A percentile compares a stretch with the other conserved stretches of the same genome.
Evolutionary conservation across 2,113 vertebrate genomes (phyloP).

Genomic region (Festucalex cinctus): DNA sequence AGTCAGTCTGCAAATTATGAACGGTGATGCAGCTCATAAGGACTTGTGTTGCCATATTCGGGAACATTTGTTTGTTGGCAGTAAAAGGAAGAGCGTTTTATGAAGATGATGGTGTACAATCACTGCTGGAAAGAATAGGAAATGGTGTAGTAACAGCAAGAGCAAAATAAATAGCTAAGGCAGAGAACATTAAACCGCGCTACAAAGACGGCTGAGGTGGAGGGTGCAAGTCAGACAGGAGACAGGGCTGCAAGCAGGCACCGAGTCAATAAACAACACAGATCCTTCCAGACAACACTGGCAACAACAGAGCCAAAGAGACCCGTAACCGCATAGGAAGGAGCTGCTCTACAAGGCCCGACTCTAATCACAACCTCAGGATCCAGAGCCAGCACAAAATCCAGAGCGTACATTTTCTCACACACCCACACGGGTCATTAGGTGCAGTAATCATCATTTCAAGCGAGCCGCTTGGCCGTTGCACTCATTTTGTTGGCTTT

Average conservation of each 20-base stretch:
- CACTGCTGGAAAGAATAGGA: slow-evolving; percentile 19
- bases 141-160: slow-evolving; percentile 5
- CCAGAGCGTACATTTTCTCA: slow-evolving; percentile 3
- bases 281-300: slow-evolving; percentile 38
- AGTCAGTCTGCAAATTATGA: too few relatives aligned
- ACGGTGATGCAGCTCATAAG: not conserved
- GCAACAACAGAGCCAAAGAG: slow-evolving; percentile 20
- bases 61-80: slow-evolving; percentile 1
- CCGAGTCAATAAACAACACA: slow-evolving; percentile 53
- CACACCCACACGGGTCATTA: slow-evolving; percentile 40
- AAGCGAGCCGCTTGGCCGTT: slow-evolving; percentile 3
- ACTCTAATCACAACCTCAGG: slow-evolving; percentile 37
- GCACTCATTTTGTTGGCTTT: slow-evolving; percentile 32
- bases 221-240: slow-evolving; percentile 27
- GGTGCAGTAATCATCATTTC: slow-evolving; percentile 38
- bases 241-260: slow-evolving; percentile 38
- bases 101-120: slow-evolving; percentile 5
- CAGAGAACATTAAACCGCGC: slow-evolving; percentile 3
- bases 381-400: slow-evolving; percentile 23
- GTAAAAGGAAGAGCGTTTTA: not conserved
- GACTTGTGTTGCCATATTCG: not conserved
- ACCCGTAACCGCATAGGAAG: slow-evolving; percentile 16
- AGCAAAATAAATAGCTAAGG: not conserved
- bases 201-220: slow-evolving; percentile 15
- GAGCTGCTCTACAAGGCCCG: slow-evolving; percentile 22